Base-by-base conservation (phyloP, 2,888 invertebrate species). In the Acanthosepion lycidas region DNA sequence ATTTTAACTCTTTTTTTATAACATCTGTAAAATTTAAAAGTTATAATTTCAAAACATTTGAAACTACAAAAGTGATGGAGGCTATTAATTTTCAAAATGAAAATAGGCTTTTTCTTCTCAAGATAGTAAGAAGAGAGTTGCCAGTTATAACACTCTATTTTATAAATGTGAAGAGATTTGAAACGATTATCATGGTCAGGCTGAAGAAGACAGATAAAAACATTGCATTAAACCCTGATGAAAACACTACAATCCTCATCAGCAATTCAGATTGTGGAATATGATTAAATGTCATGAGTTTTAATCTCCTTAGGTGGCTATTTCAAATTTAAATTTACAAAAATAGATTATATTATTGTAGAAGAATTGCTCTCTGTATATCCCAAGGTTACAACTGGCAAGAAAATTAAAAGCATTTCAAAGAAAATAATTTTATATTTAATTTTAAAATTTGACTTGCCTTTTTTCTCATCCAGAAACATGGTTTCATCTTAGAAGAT, bases 221-320 rank as follows among this genome's bases (percentile, higher is more conserved):
- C 20, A n/a, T 15, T n/a, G n/a, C 20, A 55, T 18, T 55, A 59
- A 59, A 59, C 5, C 55, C 15, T 78, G 3, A 78, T 78, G n/a
- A n/a, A 78, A 12, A 78, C 78, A 78, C 15, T 15, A 1, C 78
- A 78, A n/a, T 78, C n/a, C 78, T n/a, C 9, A 78, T 9, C 8
- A n/a, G 78, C 78, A 78, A 78, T 78, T n/a, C 78, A n/a, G n/a
- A 78, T 78, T n/a, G 78, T 9, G 9, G 9, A 78, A 78, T 9
- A n/a, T 78, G n/a, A 78, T n/a, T n/a, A 78, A 78, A 78, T 78
- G 78, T n/a, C 78, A 78, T n/a, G 78, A 78, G n/a, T 78, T 78
- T 78, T n/a, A n/a, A 18, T n/a, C 18, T 28, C n/a, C 78, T 78
- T 4, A 78, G n/a, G n/a, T n/a, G 15, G 78, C n/a, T 78, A 20